These are phyloP conservation scores for Psittacula cyanocephala DNA, from an alignment of 2,113 vertebrate genomes.

Conservation along the genomic window DNA sequence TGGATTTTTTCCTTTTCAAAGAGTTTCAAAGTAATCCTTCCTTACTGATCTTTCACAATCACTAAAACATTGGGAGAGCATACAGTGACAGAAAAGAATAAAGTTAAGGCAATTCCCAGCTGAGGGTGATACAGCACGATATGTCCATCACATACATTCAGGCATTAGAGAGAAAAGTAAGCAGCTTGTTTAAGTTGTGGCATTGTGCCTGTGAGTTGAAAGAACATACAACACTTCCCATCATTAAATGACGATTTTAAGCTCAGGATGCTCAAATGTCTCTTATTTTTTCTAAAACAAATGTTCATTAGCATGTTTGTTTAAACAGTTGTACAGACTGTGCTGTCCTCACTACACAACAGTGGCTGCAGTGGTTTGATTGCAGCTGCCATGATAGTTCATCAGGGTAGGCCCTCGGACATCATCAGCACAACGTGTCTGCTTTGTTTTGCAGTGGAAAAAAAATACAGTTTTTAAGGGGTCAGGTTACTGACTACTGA, in stretches of 20 bases:
- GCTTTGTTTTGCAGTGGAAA: not conserved
- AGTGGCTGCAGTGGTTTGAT: not conserved
- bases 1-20: conserved; percentile 5
- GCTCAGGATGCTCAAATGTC: not conserved
- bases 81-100: not conserved
- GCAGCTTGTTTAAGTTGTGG: not conserved
- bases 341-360: not conserved
- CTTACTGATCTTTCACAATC: not conserved
- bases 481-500: not conserved
- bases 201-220: not conserved
- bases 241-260: conserved; percentile 25
- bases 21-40: conserved; percentile 6
- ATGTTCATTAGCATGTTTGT: not conserved
- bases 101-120: conserved; percentile 10
- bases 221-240: not conserved
- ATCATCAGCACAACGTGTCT: not conserved
- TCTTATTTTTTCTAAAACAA: conserved; percentile 16
- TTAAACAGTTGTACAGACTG: not conserved
- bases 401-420: not conserved
- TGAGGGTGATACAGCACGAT: not conserved
- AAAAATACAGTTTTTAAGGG: not conserved
- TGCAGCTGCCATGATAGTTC: not conserved
- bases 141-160: not conserved
- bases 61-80: not conserved
- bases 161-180: not conserved